Evolutionary conservation across 2,113 vertebrate species (phyloP), one percentile per base, ranked within the genome.

Genomic region (Tenrec ecaudatus): DNA sequence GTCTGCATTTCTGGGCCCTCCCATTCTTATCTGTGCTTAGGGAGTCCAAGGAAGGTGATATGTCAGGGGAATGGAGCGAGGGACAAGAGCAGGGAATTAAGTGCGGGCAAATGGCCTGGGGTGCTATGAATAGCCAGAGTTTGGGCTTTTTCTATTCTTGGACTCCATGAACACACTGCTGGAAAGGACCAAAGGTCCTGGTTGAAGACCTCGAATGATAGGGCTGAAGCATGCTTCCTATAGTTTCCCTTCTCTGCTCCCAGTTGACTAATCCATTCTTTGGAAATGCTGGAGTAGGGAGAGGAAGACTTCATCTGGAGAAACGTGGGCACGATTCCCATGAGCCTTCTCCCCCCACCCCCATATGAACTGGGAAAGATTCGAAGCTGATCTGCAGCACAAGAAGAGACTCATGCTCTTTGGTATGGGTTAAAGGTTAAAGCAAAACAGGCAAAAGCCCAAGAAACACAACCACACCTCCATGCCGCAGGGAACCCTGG

Each of bases 1-100:
- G 58, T 12, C 23, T 25, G 57, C 36, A 27, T 38, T 80, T 16
- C 8, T 2, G 20, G 6, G 3, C 11, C 31, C 80, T 81, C 62
- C 38, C 15, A 0, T 23, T 3, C 36, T 12, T 25, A 0, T 31
- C 57, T 57, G 1, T 23, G 43, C n/a, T 40, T 27, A 40, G 62
- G 89, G 62, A 12, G 17, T 14, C 62, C 2, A 2, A 0, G 31
- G 75, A 12, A 80, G 66, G 38, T 1, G 29, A 22, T 2, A 0
- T 31, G 33, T 78, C 7, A 36, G 62, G 15, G 3, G 1, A 40
- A 10, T 2, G 43, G 58, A 86, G 36, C 60, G 57, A 6, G 2
- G 0, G 19, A 4, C 33, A 43, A 71, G n/a, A 20, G 25, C 7
- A 10, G 23, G 22, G 14, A 19, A 2, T 12, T 2, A 19, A 69